phyloP scores from a whole-genome alignment of 2,113 vertebrate genomes.

The Nothobranchius kuhntae region DNA sequence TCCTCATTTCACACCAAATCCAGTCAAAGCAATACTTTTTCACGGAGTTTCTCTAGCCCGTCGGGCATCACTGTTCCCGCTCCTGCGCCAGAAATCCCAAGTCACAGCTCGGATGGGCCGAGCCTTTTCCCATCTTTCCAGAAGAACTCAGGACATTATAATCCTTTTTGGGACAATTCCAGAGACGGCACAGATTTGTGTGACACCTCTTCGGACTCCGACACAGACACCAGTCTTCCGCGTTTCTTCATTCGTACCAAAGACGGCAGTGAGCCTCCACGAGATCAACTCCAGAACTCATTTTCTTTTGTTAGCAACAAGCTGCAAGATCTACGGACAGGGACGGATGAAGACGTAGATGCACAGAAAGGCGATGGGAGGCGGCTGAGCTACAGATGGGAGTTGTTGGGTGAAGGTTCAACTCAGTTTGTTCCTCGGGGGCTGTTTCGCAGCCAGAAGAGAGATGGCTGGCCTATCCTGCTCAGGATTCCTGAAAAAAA shows the following conservation, averaged over 20 bases:
- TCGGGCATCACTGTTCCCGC: constrained; percentile 52
- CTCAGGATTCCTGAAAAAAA: constrained; percentile 97
- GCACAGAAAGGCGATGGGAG: constrained; percentile 33
- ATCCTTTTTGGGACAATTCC: constrained; percentile 88
- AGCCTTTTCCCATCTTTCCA: constrained; percentile 76
- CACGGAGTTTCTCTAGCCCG: constrained; percentile 70
- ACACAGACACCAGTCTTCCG: constrained; percentile 61
- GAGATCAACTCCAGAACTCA: constrained; percentile 87
- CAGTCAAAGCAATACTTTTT: constrained; percentile 78
- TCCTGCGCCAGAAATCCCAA: constrained; percentile 50
- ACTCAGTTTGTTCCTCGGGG: constrained; percentile 76
- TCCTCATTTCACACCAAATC: constrained; percentile 77
- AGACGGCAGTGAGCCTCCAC: constrained; percentile 79
- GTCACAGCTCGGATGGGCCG: constrained; percentile 56
- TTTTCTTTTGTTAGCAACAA: constrained; percentile 89
- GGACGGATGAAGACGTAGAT: constrained; percentile 52
- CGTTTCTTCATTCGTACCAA: constrained; percentile 83
- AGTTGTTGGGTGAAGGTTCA: constrained; percentile 40
- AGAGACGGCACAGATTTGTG: constrained; percentile 56
- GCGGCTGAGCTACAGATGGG: constrained; percentile 46
- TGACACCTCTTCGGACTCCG: constrained; percentile 74
- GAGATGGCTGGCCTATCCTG: constrained; percentile 93
- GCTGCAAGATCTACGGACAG: constrained; percentile 82
- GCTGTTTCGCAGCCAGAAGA: constrained; percentile 85
- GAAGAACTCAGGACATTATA: constrained; percentile 84